Evolutionary conservation across 1,140 invertebrate species (phyloP), one percentile per base, ranked within the genome.

Genomic region (Cecropterus lyciades): DNA sequence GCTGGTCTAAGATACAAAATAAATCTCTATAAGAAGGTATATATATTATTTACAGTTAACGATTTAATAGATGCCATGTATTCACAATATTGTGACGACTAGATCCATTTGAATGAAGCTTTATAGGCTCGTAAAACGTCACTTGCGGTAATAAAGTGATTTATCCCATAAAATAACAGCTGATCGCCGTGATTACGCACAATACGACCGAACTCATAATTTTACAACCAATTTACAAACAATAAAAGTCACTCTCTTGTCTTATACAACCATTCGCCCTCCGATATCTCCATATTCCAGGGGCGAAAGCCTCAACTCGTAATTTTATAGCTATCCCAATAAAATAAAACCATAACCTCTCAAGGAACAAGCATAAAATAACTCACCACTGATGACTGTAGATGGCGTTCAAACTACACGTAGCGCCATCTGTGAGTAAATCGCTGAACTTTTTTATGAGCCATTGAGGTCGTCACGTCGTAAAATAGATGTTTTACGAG

Each of bases 141-240:
- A 82, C 74, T 85, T 80, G 78, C 69, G 45, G 83, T 83, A 85
- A 88, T 88, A 91, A 89, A 89, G 77, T 87, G 79, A 85, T 86
- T 87, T 85, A 84, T 84, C 76, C 79, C 79, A 89, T 88, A 87
- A 91, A 91, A 84, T 85, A 91, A 86, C 85, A 91, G 85, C 87
- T 90, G 89, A 91, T 89, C 82, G 76, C 69, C 66, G 75, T 89
- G 84, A 90, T 91, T 87, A 87, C 83, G 74, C 75, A 85, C 77
- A 88, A 89, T 88, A 85, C 80, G 86, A 85, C 71, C 79, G 72
- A 85, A 83, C 85, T 91, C 87, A 90, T 93, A 92, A 92, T 91
- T 93, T 93, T 92, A 93, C 90, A 88, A 90, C 88, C 91, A 93
- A 93, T 92, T 93, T 92, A 92, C 90, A 92, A 93, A 92, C 92